These are phyloP conservation scores for Tupiocoris notatus DNA, from an alignment of 2,888 invertebrate species.

Conservation along the genomic window DNA sequence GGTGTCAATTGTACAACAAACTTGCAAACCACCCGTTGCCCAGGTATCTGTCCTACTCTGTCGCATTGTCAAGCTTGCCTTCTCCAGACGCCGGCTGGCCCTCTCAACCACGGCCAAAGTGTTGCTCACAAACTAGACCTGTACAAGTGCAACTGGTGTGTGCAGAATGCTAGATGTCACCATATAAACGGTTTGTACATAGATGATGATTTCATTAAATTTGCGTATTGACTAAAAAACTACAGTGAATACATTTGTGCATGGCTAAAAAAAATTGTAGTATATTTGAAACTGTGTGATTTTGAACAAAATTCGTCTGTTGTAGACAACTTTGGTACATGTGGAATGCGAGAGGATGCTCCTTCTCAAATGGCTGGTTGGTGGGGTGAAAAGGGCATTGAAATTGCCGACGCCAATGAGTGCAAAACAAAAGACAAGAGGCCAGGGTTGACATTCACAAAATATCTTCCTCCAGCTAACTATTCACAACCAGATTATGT, in stretches of 20 bases:
- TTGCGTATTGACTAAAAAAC: too few species aligned
- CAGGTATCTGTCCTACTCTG: slow-evolving; percentile 84
- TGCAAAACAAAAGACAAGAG: slow-evolving; percentile 76
- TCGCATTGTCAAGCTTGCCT: slow-evolving; percentile 89
- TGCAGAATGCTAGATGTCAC: slow-evolving; percentile 87
- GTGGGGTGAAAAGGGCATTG: slow-evolving; percentile 85
- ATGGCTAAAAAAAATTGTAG: too few species aligned
- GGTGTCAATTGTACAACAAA: slow-evolving; percentile 89
- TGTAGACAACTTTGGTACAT: slow-evolving; percentile 79
- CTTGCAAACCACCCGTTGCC: slow-evolving; percentile 81
- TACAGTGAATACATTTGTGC: too few species aligned
- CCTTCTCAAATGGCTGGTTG: slow-evolving; percentile 80
- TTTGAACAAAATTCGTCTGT: too few species aligned
- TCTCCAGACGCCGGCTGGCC: slow-evolving; percentile 63
- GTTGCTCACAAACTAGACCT: slow-evolving; percentile 75
- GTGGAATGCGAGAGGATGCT: slow-evolving; percentile 74
- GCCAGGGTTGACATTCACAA: slow-evolving; percentile 84
- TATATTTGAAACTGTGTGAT: background rate
- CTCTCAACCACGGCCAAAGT: slow-evolving; percentile 53
- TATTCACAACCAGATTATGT: slow-evolving; percentile 83
- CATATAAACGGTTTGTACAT: slow-evolving; percentile 67
- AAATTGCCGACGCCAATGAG: slow-evolving; percentile 69
- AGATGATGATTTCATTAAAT: too few species aligned
- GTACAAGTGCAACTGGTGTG: slow-evolving; percentile 88
- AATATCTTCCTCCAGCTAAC: slow-evolving; percentile 85